These are phyloP conservation scores for Zonitis immaculata DNA, from an alignment of 2,888 invertebrate species.

Conservation along the genomic window DNA sequence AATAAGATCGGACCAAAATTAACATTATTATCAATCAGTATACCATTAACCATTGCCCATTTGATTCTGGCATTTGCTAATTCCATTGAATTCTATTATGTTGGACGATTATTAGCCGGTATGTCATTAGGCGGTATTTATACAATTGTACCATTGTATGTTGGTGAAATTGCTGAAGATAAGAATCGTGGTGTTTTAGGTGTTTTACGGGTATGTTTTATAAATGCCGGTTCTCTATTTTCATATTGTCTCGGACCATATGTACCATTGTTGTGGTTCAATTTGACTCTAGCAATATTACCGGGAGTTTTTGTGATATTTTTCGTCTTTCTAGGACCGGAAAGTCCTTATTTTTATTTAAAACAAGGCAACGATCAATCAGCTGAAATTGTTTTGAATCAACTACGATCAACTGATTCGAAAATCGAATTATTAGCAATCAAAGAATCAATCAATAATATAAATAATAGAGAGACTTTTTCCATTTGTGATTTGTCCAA, in stretches of 20 bases:
- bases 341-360: conserved; percentile 27
- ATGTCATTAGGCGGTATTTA: conserved; percentile 63
- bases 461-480: too few species aligned
- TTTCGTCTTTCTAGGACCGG: conserved; percentile 23
- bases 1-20: conserved; percentile 63
- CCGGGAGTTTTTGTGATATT: conserved; percentile 21
- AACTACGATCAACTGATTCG: conserved; percentile 25
- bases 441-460: conserved; percentile 13
- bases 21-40: conserved; percentile 57
- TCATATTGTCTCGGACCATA: conserved; percentile 29
- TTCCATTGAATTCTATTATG: conserved; percentile 42
- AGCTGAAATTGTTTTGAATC: conserved; percentile 60
- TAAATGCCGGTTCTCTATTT: conserved; percentile 60
- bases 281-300: conserved; percentile 22
- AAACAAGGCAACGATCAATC: conserved; percentile 53
- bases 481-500: conserved; percentile 2
- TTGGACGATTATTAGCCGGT: conserved; percentile 58
- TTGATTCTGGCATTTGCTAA: conserved; percentile 25
- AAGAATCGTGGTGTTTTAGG: conserved; percentile 67
- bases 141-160: conserved; percentile 75
- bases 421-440: conserved; percentile 22
- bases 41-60: conserved; percentile 58
- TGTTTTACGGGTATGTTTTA: conserved; percentile 69
- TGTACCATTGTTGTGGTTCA: conserved; percentile 29
- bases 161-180: conserved; percentile 78